Conservation (phyloP, 1,140 invertebrate genomes). For the Wiebesia pumilae region DNA sequence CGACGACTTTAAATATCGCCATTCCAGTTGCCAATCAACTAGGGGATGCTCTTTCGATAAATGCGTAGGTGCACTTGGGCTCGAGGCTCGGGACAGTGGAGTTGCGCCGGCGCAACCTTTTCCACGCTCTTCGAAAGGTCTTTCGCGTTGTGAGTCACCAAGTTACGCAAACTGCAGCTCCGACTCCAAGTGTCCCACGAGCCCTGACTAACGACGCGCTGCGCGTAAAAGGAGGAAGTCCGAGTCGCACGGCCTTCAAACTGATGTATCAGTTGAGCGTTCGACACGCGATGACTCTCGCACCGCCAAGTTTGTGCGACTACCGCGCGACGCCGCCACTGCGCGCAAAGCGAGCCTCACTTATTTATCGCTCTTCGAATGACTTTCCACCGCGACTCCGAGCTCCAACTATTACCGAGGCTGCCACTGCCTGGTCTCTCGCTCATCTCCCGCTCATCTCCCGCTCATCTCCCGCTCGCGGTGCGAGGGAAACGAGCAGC, state of each 20-base stretch:
- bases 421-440: background rate
- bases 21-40: background rate
- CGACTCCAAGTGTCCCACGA: no score
- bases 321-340: constrained; percentile 64
- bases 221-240: no score
- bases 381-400: constrained; percentile 7
- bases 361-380: constrained; percentile 39
- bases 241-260: constrained; percentile 6
- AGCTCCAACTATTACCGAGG: background rate
- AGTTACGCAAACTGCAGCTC: no score
- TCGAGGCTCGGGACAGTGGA: no score
- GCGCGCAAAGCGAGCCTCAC: background rate
- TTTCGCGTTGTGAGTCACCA: no score
- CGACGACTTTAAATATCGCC: background rate
- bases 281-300: constrained; percentile 13
- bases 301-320: constrained; percentile 3
- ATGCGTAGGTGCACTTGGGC: no score
- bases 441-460: background rate
- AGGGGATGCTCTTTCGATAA: no score
- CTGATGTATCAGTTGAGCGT: constrained; percentile 61
- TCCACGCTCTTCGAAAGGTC: no score
- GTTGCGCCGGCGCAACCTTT: no score
- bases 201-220: no score
- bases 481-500: background rate
- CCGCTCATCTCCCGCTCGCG: background rate